Evolutionary conservation across 2,113 vertebrate species (phyloP).

Genomic region (Limnothrissa miodon): DNA sequence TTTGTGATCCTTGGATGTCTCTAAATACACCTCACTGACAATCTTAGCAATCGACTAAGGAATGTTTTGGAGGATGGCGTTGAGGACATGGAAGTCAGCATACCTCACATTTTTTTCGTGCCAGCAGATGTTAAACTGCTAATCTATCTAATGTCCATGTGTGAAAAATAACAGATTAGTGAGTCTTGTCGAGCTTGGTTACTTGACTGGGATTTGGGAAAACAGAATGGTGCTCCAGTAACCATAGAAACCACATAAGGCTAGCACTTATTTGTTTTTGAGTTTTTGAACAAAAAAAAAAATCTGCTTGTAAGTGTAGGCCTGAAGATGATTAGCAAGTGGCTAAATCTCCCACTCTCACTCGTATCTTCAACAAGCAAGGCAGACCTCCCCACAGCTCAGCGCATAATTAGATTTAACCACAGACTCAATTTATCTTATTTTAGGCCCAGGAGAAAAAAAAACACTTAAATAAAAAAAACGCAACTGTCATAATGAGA

Average conservation of each 20-base stretch:
- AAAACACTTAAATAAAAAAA: neutral
- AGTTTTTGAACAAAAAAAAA: neutral
- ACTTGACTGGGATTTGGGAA: neutral
- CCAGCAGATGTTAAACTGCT: slow-evolving; percentile 1
- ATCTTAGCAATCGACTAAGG: neutral
- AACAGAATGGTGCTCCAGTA: neutral
- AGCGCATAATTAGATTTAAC: neutral
- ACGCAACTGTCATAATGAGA: neutral
- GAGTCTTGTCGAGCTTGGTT: neutral
- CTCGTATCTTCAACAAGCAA: neutral
- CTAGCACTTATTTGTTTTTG: neutral
- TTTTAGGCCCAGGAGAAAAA: neutral
- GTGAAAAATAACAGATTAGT: neutral
- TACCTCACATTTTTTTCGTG: slow-evolving; percentile 7
- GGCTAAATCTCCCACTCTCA: neutral
- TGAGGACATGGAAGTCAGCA: neutral
- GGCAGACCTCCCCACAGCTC: neutral
- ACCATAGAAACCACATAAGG: neutral
- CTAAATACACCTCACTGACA: neutral
- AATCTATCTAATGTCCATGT: neutral
- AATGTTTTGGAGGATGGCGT: slow-evolving; percentile 9
- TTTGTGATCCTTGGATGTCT: neutral
- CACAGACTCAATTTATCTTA: neutral
- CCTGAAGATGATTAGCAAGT: neutral
- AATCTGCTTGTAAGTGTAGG: neutral